A percentile compares a stretch with the other conserved stretches of the same genome.
Conservation (phyloP, 2,113 vertebrate species). For the Rutilus rutilus region DNA sequence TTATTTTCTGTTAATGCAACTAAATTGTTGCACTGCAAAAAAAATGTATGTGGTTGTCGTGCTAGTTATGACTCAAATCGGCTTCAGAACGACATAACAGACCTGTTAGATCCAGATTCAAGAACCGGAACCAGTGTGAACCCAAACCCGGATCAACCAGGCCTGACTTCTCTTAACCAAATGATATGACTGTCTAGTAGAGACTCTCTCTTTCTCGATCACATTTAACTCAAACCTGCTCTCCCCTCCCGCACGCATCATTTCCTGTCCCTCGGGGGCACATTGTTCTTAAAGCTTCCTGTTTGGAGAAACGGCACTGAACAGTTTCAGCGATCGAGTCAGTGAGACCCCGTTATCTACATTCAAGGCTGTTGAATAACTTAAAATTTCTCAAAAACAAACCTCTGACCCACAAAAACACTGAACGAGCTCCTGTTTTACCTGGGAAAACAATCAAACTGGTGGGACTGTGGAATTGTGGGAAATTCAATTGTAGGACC, state of each 20-base stretch:
- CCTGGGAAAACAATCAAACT: not conserved
- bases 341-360: not conserved
- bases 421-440: not conserved
- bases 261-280: not conserved
- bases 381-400: not conserved
- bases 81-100: not conserved
- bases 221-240: not conserved
- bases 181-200: not conserved
- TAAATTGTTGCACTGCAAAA: not conserved
- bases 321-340: not conserved
- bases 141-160: not conserved
- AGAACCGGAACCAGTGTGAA: not conserved
- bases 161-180: not conserved
- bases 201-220: not conserved
- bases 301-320: constrained; percentile 60
- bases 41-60: no score
- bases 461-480: not conserved
- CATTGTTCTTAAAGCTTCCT: constrained; percentile 74
- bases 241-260: not conserved
- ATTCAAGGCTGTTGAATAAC: not conserved
- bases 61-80: no score
- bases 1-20: not conserved
- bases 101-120: not conserved
- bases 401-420: not conserved
- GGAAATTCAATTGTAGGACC: not conserved